These are phyloP conservation scores for Nematostella vectensis DNA, from an alignment of 92 coral and sea anemone genomes.

Conservation along the genomic window DNA sequence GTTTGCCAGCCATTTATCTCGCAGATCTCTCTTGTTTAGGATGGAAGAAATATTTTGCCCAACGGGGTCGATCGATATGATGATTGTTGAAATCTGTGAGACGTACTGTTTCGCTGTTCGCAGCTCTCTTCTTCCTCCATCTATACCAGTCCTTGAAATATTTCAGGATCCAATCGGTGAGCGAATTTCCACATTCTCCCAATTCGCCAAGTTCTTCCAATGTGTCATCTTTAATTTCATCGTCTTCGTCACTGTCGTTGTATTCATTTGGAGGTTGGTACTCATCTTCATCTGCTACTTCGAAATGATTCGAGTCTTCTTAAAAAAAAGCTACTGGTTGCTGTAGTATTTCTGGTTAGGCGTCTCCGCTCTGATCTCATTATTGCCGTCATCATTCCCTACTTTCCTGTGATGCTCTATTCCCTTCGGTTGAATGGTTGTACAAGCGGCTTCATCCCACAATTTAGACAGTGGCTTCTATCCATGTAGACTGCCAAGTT, in stretches of 20 bases:
- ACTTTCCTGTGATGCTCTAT: not conserved
- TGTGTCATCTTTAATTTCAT: no score
- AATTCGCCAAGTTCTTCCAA: not conserved
- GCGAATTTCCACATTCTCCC: constrained; percentile 4
- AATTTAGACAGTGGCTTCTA: constrained; percentile 3
- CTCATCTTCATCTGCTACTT: constrained; percentile 8
- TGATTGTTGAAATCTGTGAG: constrained; percentile 26
- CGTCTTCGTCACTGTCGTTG: constrained; percentile 2
- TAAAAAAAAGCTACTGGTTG: not conserved
- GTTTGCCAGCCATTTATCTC: constrained; percentile 30
- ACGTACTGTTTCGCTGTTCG: constrained; percentile 31
- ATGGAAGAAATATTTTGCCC: constrained; percentile 15
- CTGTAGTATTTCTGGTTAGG: constrained; percentile 6
- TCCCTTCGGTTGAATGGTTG: no score
- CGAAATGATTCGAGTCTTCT: constrained; percentile 2
- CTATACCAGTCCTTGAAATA: constrained; percentile 36
- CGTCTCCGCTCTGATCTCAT: not conserved
- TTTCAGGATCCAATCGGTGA: constrained; percentile 15
- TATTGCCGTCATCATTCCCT: not conserved
- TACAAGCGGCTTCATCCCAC: constrained; percentile 20
- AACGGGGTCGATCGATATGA: constrained; percentile 25
- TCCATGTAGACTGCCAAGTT: constrained; percentile 9
- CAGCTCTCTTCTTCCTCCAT: constrained; percentile 36
- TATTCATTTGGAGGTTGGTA: constrained; percentile 8
- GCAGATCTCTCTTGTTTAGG: constrained; percentile 26